Evolutionary conservation across 2,797 vertebrate genomes (phyloP), one percentile per base, ranked within the genome.

Genomic region (Centropyge bicolor): DNA sequence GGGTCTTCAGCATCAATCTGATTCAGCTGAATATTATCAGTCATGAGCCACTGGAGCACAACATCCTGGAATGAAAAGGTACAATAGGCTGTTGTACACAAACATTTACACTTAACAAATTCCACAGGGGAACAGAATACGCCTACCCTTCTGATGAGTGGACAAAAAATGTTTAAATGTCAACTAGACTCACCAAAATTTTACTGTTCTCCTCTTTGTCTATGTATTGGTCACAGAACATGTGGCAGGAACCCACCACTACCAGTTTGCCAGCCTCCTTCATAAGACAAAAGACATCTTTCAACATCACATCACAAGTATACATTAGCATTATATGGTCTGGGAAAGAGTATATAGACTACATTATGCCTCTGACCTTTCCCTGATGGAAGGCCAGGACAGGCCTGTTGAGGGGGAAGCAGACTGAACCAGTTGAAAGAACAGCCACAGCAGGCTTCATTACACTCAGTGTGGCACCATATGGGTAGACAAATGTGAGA

Each of bases 151-250:
- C 5, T 16, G 17, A 35, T 27, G 6, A 17, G 12, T 11, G 27
- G 13, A 41, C 8, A 16, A 9, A 24, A 5, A 31, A 7, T 2
- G 49, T 20, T 54, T 40, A n/a, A 69, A 31, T 19, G 3, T 45
- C 4, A 45, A 27, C 19, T 68, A 4, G 11, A 77, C 96, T 95
- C 81, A 98, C 98, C 96, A 98, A 93, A 85, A 99, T 97, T 95
- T 98, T 99, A 90, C 93, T 92, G 70, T 99, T 99, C 93, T 99
- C 98, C 92, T 99, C 98, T 94, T 99, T 99, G 92, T 99, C 98
- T 81, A 99, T 92, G 91, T 98, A 99, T 8, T 98, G 97, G 88
- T 99, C 98, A 85, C 93, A 96, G 92, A 99, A 98, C 98, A 99
- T 99, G 93, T 99, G 97, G 78, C 96, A 98, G 43, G 98, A 99